phyloP scores from a whole-genome alignment of 2,888 invertebrate species.

The Eulithis testata region DNA sequence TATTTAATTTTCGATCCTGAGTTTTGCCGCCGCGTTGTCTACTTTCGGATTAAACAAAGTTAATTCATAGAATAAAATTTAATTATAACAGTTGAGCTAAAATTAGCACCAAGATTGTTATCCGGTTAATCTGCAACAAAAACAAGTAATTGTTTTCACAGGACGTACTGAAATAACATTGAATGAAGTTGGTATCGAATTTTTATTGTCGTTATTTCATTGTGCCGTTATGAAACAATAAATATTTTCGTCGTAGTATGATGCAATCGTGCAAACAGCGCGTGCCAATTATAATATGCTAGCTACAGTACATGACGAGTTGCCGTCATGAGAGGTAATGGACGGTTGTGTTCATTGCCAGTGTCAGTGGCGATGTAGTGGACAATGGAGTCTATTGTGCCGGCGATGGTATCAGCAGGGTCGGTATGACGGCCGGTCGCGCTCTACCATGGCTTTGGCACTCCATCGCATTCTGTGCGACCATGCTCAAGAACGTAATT shows the following conservation, averaged over 20 bases:
- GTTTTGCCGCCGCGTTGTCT: too few species aligned
- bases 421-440: slow-evolving; percentile 41
- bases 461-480: slow-evolving; percentile 42
- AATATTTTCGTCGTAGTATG: slow-evolving; percentile 34
- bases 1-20: too few species aligned
- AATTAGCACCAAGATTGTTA: slow-evolving; percentile 29
- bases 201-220: slow-evolving; percentile 34
- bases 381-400: slow-evolving; percentile 60
- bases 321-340: slow-evolving; percentile 27
- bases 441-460: slow-evolving; percentile 49
- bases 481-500: slow-evolving; percentile 61
- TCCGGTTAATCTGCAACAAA: slow-evolving; percentile 28
- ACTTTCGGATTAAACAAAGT: background rate
- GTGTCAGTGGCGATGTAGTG: slow-evolving; percentile 59
- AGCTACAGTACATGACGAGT: slow-evolving; percentile 26
- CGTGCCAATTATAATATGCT: slow-evolving; percentile 38
- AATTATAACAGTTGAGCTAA: slow-evolving; percentile 12
- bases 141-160: slow-evolving; percentile 45
- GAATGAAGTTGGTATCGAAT: slow-evolving; percentile 29
- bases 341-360: slow-evolving; percentile 39
- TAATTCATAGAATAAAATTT: background rate
- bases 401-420: slow-evolving; percentile 59
- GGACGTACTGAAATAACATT: slow-evolving; percentile 46
- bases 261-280: slow-evolving; percentile 40
- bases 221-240: slow-evolving; percentile 39